Base-by-base conservation (phyloP, 2,888 invertebrate species). In the Hipparchia semele region DNA sequence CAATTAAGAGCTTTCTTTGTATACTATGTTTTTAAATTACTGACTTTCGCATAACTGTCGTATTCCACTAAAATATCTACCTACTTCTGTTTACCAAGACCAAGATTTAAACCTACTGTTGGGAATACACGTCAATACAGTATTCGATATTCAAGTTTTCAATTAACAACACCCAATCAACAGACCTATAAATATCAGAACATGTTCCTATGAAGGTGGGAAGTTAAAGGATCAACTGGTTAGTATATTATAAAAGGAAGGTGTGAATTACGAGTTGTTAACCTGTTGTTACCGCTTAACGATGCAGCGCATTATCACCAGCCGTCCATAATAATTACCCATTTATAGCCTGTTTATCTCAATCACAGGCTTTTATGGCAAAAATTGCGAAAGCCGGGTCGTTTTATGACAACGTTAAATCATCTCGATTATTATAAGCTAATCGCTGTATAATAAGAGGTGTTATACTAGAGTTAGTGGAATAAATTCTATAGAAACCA, bases 271-370 rank as follows among this genome's bases (percentile, higher is more conserved):
- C 23, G 23, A 13, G 49, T 49, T n/a, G 13, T 49, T 49, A 51
- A 23, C 13, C 10, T 64, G 23, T 51, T 9, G 8, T 8, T 7
- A 8, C 58, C 13, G 58, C 54, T 54, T 58, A 58, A 58, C 58
- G 58, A 64, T 13, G 3, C 10, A 10, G 13, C 51, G 13, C 13
- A 64, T 64, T 64, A 46, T 64, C 51, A 13, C 46, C 64, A 51
- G 58, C 8, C 7, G 8, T 51, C 64, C 64, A 64, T 64, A 64
- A 64, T 64, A 64, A 64, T 64, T 64, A 64, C 51, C 23, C 23
- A 5, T 64, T 64, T 64, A 64, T 39, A 51, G 51, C 49, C 64
- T n/a, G 64, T 64, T 64, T 64, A 64, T 64, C 64, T 64, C 64
- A 64, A 64, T 64, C 64, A 49, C 51, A 51, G 51, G 46, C 64